Evolutionary conservation across 2,797 vertebrate species (phyloP).

Genomic region (Thaleichthys pacificus): DNA sequence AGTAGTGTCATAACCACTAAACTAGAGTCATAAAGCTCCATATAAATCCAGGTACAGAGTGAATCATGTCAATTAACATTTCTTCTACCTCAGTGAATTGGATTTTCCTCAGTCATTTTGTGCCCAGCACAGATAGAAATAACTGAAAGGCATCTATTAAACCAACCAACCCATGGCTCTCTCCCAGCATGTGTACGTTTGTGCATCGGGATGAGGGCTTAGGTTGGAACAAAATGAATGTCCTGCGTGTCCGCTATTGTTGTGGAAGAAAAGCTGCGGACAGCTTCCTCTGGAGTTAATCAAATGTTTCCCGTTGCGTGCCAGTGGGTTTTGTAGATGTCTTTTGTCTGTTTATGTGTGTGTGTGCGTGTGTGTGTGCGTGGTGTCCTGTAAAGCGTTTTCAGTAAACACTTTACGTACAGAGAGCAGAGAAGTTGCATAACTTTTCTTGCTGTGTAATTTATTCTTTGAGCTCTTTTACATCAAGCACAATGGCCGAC

Average conservation of each 20-base stretch:
- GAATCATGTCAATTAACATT: too few species aligned
- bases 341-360: not conserved
- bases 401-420: not conserved
- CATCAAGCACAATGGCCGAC: too few species aligned
- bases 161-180: conserved; percentile 1
- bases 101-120: not conserved
- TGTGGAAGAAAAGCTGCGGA: conserved; percentile 15
- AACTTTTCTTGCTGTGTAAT: not conserved
- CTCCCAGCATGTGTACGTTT: not conserved
- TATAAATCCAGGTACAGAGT: too few species aligned
- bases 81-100: not conserved
- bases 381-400: too few species aligned
- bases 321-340: not conserved
- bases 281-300: conserved; percentile 21
- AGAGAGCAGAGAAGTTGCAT: not conserved
- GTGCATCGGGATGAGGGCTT: conserved; percentile 5
- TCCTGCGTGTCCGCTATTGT: conserved; percentile 1
- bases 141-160: not conserved
- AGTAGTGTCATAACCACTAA: too few species aligned
- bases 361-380: not conserved
- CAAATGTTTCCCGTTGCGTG: conserved; percentile 26
- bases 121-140: not conserved
- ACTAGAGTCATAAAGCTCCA: too few species aligned
- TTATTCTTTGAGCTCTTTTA: conserved; percentile 11
- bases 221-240: conserved; percentile 11